These are phyloP conservation scores for Hippopotamus amphibius DNA, from an alignment of 2,113 vertebrate genomes.

Conservation along the genomic window DNA sequence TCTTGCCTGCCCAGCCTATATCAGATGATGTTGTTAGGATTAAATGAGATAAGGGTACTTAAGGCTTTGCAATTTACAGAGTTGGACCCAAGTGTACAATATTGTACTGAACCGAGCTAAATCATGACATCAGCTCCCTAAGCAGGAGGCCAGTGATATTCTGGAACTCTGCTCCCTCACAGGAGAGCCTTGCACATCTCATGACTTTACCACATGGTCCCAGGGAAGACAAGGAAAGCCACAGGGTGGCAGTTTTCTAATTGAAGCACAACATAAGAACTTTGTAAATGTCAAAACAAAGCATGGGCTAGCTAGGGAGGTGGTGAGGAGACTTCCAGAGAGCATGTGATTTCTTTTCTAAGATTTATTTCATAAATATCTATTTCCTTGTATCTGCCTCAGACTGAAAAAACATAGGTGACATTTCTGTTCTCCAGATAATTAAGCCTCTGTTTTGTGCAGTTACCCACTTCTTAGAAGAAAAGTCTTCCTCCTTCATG, in stretches of 20 bases:
- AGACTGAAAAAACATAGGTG: neutral
- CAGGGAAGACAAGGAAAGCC: neutral
- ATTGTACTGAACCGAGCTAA: neutral
- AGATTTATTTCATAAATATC: neutral
- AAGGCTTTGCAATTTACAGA: neutral
- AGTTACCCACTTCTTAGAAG: neutral
- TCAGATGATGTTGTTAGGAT: neutral
- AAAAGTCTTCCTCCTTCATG: neutral
- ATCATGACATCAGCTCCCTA: neutral
- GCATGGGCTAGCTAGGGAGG: neutral
- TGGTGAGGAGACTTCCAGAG: neutral
- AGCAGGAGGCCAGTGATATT: neutral
- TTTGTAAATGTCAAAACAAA: neutral
- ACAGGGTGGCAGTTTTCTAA: neutral
- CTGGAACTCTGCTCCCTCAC: neutral
- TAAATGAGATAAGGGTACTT: neutral
- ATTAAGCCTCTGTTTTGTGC: neutral
- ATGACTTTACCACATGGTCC: neutral
- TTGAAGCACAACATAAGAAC: neutral
- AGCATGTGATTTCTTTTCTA: neutral
- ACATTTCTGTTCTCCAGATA: neutral
- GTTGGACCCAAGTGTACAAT: neutral
- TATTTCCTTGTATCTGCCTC: neutral
- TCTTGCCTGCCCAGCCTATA: neutral
- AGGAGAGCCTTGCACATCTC: neutral